phyloP scores from a whole-genome alignment of 2,113 vertebrate species.

The Percina caprodes region DNA sequence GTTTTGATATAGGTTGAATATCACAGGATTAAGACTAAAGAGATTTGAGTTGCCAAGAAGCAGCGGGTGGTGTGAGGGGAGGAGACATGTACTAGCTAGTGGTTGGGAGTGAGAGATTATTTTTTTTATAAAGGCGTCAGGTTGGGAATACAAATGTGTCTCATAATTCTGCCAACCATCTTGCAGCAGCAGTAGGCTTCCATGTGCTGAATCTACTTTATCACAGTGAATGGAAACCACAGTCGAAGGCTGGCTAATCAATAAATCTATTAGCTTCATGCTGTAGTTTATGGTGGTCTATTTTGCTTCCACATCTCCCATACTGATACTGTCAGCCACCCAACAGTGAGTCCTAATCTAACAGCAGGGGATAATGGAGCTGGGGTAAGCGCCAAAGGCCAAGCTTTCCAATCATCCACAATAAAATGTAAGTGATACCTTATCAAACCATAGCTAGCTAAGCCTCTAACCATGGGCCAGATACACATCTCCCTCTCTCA shows the following conservation, averaged over 20 bases:
- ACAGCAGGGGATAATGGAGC: slow-evolving; percentile 10
- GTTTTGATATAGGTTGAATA: slow-evolving; percentile 38
- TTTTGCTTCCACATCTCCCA: slow-evolving; percentile 41
- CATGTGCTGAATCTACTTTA: slow-evolving; percentile 54
- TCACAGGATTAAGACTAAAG: slow-evolving; percentile 52
- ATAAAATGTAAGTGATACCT: slow-evolving; percentile 41
- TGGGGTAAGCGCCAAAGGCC: slow-evolving; percentile 21
- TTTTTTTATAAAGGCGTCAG: slow-evolving; percentile 7
- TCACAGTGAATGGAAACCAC: slow-evolving; percentile 49
- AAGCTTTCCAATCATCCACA: slow-evolving; percentile 6
- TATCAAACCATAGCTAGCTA: slow-evolving; percentile 33
- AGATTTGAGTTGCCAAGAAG: slow-evolving; percentile 61
- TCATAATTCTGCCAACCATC: slow-evolving; percentile 53
- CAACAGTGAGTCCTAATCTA: not conserved
- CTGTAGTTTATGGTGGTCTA: slow-evolving; percentile 68
- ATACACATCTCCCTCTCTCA: slow-evolving; percentile 48
- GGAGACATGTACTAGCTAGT: slow-evolving; percentile 33
- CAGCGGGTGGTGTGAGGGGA: slow-evolving; percentile 6
- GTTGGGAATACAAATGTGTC: slow-evolving; percentile 65
- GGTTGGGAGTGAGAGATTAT: slow-evolving; percentile 29
- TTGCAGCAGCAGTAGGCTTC: slow-evolving; percentile 42
- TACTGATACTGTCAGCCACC: slow-evolving; percentile 44
- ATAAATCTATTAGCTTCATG: slow-evolving; percentile 74
- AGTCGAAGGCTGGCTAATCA: slow-evolving; percentile 62
- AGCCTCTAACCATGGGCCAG: slow-evolving; percentile 13